These are phyloP conservation scores for Gonatopus flavifemur DNA, from an alignment of 1,140 invertebrate genomes.

Conservation along the genomic window DNA sequence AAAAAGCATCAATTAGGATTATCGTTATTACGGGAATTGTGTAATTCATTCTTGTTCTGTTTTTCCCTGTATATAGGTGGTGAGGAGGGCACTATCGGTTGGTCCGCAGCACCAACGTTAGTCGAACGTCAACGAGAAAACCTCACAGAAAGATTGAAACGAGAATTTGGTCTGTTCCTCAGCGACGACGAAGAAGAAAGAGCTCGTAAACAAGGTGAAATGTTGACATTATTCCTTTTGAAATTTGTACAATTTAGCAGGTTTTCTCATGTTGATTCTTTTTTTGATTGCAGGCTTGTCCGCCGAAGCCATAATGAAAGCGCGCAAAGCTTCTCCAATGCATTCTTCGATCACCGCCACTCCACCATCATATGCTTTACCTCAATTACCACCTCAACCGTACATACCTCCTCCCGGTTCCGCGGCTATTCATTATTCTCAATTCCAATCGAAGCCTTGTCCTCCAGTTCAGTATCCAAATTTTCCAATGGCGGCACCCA, in stretches of 20 bases:
- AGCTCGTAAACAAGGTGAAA: slow-evolving; percentile 54
- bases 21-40: no score
- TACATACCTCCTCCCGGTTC: slow-evolving; percentile 55
- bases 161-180: slow-evolving; percentile 74
- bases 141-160: slow-evolving; percentile 71
- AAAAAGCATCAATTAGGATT: no score
- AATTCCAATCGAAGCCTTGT: slow-evolving; percentile 34
- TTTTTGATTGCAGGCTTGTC: slow-evolving; percentile 40
- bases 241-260: background rate
- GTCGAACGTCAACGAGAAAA: slow-evolving; percentile 75
- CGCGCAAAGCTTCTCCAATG: slow-evolving; percentile 35
- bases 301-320: slow-evolving; percentile 47
- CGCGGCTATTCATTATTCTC: slow-evolving; percentile 43
- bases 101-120: slow-evolving; percentile 68
- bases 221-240: background rate
- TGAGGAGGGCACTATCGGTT: slow-evolving; percentile 51
- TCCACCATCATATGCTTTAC: slow-evolving; percentile 27
- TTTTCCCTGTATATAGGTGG: slow-evolving; percentile 30
- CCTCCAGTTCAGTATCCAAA: slow-evolving; percentile 31
- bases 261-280: background rate
- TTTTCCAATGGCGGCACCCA: slow-evolving; percentile 28
- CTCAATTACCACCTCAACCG: slow-evolving; percentile 49
- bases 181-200: slow-evolving; percentile 69
- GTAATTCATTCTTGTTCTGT: no score
- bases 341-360: slow-evolving; percentile 9